Evolutionary conservation across 2,113 vertebrate genomes (phyloP).

Genomic region (Chascanopsetta lugubris): DNA sequence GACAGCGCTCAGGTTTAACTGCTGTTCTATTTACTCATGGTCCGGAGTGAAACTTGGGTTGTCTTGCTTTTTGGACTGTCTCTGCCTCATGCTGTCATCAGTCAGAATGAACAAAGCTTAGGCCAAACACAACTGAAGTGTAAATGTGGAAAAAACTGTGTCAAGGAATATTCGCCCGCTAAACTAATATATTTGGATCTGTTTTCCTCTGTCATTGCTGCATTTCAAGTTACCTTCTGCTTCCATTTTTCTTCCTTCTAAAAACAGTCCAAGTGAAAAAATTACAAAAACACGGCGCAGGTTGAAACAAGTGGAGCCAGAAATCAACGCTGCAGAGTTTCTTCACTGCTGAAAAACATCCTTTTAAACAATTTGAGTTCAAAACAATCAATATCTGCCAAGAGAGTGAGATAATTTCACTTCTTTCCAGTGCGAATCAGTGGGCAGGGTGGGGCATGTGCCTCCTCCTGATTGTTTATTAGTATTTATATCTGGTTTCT

Average conservation of each 20-base stretch:
- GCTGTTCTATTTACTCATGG: conserved; percentile 28
- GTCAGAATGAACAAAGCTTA: conserved; percentile 27
- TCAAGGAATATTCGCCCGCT: conserved; percentile 18
- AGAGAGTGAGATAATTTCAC: conserved; percentile 17
- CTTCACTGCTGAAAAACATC: neutral
- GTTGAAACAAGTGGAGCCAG: conserved; percentile 1
- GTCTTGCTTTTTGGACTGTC: conserved; percentile 20
- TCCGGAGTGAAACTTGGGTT: conserved; percentile 30
- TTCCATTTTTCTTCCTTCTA: neutral
- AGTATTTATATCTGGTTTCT: neutral
- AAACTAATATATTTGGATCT: neutral
- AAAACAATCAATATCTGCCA: conserved; percentile 14
- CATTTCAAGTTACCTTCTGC: neutral
- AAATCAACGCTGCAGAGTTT: conserved; percentile 10
- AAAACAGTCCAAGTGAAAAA: neutral
- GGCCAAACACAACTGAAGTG: conserved; percentile 39
- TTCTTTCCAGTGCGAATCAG: conserved; percentile 22
- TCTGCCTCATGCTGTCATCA: conserved; percentile 40
- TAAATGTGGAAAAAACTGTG: conserved; percentile 30
- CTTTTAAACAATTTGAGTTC: neutral
- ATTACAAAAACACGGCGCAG: conserved; percentile 8
- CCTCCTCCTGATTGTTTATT: conserved; percentile 9
- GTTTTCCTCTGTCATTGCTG: neutral
- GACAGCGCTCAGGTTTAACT: conserved; percentile 33
- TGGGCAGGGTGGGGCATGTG: neutral